Percentiles rank a stretch among this genome's conserved stretches.
Conservation (phyloP, 2,888 invertebrate genomes). For the Hemicrepidius hirtus region DNA sequence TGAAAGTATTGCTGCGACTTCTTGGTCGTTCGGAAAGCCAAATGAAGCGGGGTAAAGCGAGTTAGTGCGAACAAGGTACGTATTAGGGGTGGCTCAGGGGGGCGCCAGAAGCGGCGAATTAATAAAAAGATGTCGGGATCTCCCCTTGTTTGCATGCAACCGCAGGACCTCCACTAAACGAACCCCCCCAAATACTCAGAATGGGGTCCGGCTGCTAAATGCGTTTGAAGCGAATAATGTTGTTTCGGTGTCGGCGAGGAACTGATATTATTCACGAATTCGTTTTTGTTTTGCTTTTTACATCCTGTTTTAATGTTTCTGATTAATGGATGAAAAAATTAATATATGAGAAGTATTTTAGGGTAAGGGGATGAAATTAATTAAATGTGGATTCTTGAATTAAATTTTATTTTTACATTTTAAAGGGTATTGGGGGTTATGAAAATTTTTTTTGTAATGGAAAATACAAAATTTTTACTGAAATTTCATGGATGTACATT, state of each 20-base stretch:
- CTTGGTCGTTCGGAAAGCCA: conserved; percentile 46
- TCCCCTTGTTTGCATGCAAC: conserved; percentile 62
- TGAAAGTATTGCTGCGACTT: conserved; percentile 30
- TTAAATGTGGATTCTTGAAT: too few relatives aligned
- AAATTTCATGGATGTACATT: too few relatives aligned
- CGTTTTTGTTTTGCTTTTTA: conserved; percentile 13
- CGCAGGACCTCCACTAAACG: conserved; percentile 52
- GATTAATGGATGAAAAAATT: too few relatives aligned
- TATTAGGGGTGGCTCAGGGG: conserved; percentile 52
- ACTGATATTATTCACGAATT: background rate
- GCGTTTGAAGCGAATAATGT: conserved; percentile 40
- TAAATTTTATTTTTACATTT: too few relatives aligned
- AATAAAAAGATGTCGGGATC: conserved; percentile 61
- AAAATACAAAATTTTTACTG: too few relatives aligned
- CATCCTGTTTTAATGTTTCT: background rate
- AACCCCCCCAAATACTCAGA: conserved; percentile 39
- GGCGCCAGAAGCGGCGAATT: conserved; percentile 56
- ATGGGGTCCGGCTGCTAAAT: conserved; percentile 48
- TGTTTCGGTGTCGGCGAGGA: conserved; percentile 25
- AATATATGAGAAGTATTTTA: too few relatives aligned
- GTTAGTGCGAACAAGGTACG: conserved; percentile 59
- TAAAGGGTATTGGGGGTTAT: too few relatives aligned
- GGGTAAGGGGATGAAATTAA: too few relatives aligned
- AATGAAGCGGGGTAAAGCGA: conserved; percentile 57
- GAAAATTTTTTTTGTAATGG: too few relatives aligned